Conservation (phyloP, 2,888 invertebrate species). For the Apamea sordens region DNA sequence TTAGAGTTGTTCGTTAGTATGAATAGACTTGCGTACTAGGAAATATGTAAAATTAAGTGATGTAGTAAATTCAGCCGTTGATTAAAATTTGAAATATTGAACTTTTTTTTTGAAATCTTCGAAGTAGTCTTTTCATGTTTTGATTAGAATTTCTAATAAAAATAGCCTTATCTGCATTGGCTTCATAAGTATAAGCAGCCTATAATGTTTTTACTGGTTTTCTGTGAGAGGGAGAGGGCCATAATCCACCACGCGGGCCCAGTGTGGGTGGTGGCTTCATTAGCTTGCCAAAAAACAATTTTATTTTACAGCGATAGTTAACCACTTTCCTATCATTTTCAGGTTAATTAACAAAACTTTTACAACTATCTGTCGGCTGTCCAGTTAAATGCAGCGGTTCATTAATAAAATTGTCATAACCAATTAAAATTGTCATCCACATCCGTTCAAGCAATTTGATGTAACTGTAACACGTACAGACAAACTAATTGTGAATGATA, state of each 20-base stretch:
- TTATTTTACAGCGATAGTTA: neutral
- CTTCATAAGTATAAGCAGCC: neutral
- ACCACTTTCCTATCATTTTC: neutral
- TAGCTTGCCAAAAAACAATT: neutral
- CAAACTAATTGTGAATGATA: slow-evolving; percentile 60
- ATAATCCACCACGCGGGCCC: neutral
- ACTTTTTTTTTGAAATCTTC: neutral
- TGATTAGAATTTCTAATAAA: neutral
- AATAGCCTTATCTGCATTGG: neutral
- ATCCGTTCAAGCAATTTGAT: slow-evolving; percentile 48
- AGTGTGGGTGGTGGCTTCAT: neutral
- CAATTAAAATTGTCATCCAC: slow-evolving; percentile 43
- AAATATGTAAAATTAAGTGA: slow-evolving; percentile 20
- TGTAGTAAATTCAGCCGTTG: neutral
- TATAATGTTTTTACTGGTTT: neutral
- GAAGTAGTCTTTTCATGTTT: neutral
- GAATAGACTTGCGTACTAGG: neutral
- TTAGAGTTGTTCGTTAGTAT: slow-evolving; percentile 24
- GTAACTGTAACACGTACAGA: slow-evolving; percentile 29
- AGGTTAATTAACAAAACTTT: slow-evolving; percentile 19
- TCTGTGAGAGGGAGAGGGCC: neutral
- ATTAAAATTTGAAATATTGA: slow-evolving; percentile 1
- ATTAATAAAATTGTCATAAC: slow-evolving; percentile 22
- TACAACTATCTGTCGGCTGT: neutral
- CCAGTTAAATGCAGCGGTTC: neutral